These are phyloP conservation scores for Caenorhabditis sp. DNA, from an alignment of 2,888 invertebrate species.

Conservation along the genomic window DNA sequence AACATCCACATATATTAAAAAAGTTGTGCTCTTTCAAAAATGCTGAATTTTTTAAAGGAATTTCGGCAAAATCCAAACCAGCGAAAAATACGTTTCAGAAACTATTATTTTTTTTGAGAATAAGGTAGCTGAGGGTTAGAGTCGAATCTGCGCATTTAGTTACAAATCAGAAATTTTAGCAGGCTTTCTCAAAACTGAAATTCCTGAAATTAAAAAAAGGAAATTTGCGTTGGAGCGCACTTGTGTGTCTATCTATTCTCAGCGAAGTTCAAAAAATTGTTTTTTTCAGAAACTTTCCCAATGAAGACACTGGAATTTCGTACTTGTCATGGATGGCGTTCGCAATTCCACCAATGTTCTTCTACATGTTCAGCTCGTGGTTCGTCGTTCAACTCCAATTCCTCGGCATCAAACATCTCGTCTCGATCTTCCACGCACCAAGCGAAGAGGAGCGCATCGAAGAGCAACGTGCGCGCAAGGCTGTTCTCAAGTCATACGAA, in stretches of 20 bases:
- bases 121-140: too few species aligned
- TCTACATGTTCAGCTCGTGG: constrained; percentile 61
- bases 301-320: constrained; percentile 50
- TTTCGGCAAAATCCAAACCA: too few species aligned
- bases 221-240: not conserved
- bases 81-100: too few species aligned
- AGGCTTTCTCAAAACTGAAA: too few species aligned
- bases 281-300: constrained; percentile 45
- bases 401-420: constrained; percentile 43
- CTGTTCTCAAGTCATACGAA: constrained; percentile 46
- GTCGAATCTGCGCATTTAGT: too few species aligned
- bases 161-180: too few species aligned
- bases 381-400: constrained; percentile 58
- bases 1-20: too few species aligned
- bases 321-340: constrained; percentile 61
- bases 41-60: too few species aligned
- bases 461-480: constrained; percentile 36
- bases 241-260: not conserved
- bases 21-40: too few species aligned
- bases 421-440: constrained; percentile 42
- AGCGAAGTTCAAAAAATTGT: not conserved
- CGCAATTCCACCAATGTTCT: constrained; percentile 57
- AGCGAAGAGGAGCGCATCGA: constrained; percentile 47
- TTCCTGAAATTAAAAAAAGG: constrained; percentile 1
- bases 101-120: too few species aligned